Conservation (phyloP, 35 echinoderm and acorn worm species). For the Heliocidaris tuberculata region DNA sequence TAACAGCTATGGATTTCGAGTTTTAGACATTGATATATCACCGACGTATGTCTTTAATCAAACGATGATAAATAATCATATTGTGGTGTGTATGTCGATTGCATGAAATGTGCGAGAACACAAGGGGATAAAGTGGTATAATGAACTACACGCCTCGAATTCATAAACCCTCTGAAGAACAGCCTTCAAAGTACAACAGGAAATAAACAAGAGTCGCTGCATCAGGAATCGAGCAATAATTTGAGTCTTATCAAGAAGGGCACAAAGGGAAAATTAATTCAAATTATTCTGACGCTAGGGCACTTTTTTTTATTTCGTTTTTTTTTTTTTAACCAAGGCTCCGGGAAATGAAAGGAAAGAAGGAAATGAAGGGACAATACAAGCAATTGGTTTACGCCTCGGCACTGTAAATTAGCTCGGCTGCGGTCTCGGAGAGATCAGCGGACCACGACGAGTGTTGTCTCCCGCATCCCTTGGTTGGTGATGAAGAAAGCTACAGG, state of each 20-base stretch:
- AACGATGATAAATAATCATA: neutral
- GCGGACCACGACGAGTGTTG: neutral
- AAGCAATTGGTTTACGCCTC: neutral
- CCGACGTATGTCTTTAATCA: neutral
- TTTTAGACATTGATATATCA: neutral
- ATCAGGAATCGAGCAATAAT: slow-evolving; percentile 3
- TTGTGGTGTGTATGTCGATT: neutral
- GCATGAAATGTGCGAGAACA: neutral
- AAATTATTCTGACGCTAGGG: slow-evolving; percentile 2
- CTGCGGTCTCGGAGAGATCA: neutral
- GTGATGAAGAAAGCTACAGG: neutral
- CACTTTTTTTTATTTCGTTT: neutral
- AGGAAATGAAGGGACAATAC: neutral
- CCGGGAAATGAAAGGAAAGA: neutral
- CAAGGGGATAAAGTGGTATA: neutral
- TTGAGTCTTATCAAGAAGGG: neutral
- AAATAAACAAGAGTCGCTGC: neutral
- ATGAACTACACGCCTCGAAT: neutral
- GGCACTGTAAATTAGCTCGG: neutral
- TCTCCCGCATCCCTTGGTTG: neutral
- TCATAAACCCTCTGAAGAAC: neutral
- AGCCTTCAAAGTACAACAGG: neutral
- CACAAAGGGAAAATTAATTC: neutral
- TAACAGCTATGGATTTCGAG: neutral
- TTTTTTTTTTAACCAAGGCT: neutral